phyloP scores from a whole-genome alignment of 2,113 vertebrate species.

The Toxotes jaculatrix region DNA sequence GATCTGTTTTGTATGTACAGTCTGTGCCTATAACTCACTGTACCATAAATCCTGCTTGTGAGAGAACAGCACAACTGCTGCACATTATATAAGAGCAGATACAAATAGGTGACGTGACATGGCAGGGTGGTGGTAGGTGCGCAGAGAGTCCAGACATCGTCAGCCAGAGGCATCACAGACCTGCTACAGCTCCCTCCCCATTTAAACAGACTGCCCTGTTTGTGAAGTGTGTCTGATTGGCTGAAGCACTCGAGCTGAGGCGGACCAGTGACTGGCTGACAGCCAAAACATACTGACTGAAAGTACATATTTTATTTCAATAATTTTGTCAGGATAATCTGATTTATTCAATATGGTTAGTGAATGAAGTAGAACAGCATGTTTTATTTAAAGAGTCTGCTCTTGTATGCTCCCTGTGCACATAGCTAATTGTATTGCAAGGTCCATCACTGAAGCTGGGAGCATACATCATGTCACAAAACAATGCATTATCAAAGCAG shows the following conservation, averaged over 20 bases:
- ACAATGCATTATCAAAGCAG: constrained; percentile 26
- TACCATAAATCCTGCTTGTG: neutral
- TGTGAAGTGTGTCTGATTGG: constrained; percentile 60
- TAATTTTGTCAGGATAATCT: constrained; percentile 55
- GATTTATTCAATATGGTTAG: constrained; percentile 49
- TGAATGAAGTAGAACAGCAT: constrained; percentile 20
- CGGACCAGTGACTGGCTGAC: constrained; percentile 18
- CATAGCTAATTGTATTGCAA: constrained; percentile 31
- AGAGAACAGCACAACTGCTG: neutral
- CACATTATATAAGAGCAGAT: neutral
- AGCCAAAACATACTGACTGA: constrained; percentile 29
- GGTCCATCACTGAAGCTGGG: constrained; percentile 19
- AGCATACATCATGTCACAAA: constrained; percentile 25
- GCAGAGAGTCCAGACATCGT: neutral
- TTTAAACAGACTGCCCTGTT: constrained; percentile 53
- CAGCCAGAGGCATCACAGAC: neutral
- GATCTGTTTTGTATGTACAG: neutral
- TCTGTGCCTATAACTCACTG: neutral
- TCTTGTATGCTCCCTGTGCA: constrained; percentile 28
- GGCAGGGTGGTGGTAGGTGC: neutral
- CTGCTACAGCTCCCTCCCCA: neutral
- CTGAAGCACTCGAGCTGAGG: constrained; percentile 19
- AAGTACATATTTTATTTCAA: constrained; percentile 43
- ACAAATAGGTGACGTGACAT: neutral
- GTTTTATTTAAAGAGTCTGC: constrained; percentile 54